Conservation (phyloP, 2,113 vertebrate species). For the Verasper variegatus region DNA sequence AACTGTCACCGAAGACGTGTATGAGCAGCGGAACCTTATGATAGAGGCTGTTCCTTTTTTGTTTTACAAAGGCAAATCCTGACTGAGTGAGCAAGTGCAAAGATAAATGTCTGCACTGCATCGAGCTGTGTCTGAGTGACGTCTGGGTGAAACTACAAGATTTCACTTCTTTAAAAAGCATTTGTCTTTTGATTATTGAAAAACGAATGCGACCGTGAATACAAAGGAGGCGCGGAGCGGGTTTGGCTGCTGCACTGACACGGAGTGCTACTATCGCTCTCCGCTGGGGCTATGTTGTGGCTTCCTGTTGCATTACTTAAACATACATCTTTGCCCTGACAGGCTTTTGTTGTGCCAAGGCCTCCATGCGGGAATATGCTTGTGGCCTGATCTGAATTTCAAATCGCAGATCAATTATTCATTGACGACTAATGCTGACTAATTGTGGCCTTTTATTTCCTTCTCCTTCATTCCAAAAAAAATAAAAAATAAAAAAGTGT, state of each 20-base stretch:
- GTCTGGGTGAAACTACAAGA: slow-evolving; percentile 21
- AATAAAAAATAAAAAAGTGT: slow-evolving; percentile 31
- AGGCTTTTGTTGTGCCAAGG: slow-evolving; percentile 75
- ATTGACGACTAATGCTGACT: slow-evolving; percentile 78
- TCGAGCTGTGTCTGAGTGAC: slow-evolving; percentile 24
- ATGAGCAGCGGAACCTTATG: not conserved
- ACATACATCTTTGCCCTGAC: slow-evolving; percentile 74
- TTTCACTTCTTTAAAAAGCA: slow-evolving; percentile 55
- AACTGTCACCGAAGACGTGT: not conserved
- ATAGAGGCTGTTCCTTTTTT: slow-evolving; percentile 3
- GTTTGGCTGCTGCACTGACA: slow-evolving; percentile 49
- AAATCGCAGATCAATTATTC: slow-evolving; percentile 80
- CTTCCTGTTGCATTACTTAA: slow-evolving; percentile 65
- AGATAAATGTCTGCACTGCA: slow-evolving; percentile 45
- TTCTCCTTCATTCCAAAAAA: slow-evolving; percentile 28
- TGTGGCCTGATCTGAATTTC: slow-evolving; percentile 75
- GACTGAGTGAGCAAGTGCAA: slow-evolving; percentile 19
- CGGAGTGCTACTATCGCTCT: slow-evolving; percentile 46
- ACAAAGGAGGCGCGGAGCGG: slow-evolving; percentile 25
- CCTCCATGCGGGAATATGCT: slow-evolving; percentile 54
- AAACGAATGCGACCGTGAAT: slow-evolving; percentile 40
- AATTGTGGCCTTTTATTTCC: slow-evolving; percentile 69
- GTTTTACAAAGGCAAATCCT: slow-evolving; percentile 38
- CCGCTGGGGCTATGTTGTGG: slow-evolving; percentile 45
- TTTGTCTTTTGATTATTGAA: slow-evolving; percentile 60